Conservation (phyloP, 1,140 invertebrate genomes). For the Rhagoletis pomonella region DNA sequence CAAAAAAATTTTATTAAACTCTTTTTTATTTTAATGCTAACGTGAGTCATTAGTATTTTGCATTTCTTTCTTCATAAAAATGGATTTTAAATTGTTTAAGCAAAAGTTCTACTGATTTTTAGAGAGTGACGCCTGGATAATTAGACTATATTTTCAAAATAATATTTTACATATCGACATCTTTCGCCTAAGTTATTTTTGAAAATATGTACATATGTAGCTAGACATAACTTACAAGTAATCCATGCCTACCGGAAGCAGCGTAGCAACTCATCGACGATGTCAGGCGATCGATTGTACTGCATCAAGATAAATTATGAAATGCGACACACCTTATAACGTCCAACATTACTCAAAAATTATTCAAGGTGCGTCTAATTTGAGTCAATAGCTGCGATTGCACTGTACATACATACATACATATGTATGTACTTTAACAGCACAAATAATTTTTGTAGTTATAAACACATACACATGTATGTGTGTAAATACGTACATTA, state of each 20-base stretch:
- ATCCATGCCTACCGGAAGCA: slow-evolving; percentile 11
- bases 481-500: too few species aligned
- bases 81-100: too few species aligned
- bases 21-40: too few species aligned
- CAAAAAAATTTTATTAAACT: too few species aligned
- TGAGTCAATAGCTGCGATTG: slow-evolving; percentile 36
- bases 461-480: background rate
- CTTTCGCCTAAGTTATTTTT: background rate
- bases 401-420: background rate
- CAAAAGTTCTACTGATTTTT: too few species aligned
- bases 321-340: slow-evolving; percentile 42
- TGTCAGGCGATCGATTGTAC: slow-evolving; percentile 21
- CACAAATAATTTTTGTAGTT: background rate
- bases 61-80: too few species aligned
- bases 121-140: too few species aligned
- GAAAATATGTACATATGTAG: background rate
- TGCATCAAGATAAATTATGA: slow-evolving; percentile 33
- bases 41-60: too few species aligned
- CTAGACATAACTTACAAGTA: background rate
- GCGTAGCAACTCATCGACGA: background rate
- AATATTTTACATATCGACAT: background rate
- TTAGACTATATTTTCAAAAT: background rate
- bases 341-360: slow-evolving; percentile 44
- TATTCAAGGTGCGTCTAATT: slow-evolving; percentile 50
- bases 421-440: background rate